Evolutionary conservation across 2,888 invertebrate genomes (phyloP).

Genomic region (Chrysopilus asiliformis): DNA sequence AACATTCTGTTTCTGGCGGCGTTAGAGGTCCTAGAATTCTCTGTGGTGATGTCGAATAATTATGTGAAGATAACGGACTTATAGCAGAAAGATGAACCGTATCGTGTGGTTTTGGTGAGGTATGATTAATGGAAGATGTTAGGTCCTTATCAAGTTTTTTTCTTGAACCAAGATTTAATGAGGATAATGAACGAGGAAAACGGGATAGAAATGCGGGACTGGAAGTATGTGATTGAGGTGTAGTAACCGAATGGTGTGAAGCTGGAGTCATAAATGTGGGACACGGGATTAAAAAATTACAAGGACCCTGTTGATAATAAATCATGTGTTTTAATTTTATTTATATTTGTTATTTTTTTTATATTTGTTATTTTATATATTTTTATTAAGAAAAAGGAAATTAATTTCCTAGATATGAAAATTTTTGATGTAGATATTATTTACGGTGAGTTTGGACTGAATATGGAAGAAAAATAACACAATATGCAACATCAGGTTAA

Average conservation of each 20-base stretch:
- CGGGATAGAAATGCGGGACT: conserved; percentile 36
- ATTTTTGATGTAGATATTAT: too few species aligned
- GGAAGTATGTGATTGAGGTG: conserved; percentile 24
- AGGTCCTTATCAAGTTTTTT: conserved; percentile 35
- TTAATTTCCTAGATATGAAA: too few species aligned
- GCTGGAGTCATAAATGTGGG: conserved; percentile 22
- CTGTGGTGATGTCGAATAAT: conserved; percentile 18
- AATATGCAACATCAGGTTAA: too few species aligned
- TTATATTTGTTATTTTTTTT: too few species aligned
- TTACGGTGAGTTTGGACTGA: too few species aligned
- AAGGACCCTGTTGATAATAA: conserved; percentile 16
- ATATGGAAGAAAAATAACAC: too few species aligned
- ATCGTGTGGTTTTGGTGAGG: conserved; percentile 10
- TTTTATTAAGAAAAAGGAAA: too few species aligned
- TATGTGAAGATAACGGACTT: conserved; percentile 24
- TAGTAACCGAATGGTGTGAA: conserved; percentile 17
- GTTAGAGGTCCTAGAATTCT: conserved; percentile 22
- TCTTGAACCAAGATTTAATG: conserved; percentile 34
- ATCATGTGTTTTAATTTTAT: conserved; percentile 7
- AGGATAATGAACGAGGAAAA: conserved; percentile 35
- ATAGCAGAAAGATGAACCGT: conserved; percentile 21
- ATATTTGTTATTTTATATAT: too few species aligned
- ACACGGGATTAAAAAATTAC: too few species aligned
- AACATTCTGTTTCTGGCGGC: conserved; percentile 29
- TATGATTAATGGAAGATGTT: conserved; percentile 28